Percentiles rank a stretch among this genome's conserved stretches.
Evolutionary conservation across 2,888 invertebrate species (phyloP).

Genomic region (Cataglyphis livida): DNA sequence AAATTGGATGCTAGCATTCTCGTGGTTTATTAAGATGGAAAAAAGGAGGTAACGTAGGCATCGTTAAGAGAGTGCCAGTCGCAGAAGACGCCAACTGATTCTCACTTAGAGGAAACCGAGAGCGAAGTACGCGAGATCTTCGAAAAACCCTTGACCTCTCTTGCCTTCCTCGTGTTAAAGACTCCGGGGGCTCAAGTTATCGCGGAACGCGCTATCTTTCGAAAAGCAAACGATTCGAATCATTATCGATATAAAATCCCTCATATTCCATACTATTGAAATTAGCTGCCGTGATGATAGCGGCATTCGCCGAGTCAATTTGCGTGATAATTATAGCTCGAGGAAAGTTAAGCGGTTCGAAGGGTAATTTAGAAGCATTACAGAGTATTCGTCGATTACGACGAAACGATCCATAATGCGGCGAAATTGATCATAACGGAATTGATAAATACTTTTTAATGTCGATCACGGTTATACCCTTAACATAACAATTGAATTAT

Average conservation of each 20-base stretch:
- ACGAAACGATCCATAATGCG: slow-evolving; percentile 17
- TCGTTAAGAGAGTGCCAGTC: slow-evolving; percentile 80
- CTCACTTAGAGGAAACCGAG: slow-evolving; percentile 24
- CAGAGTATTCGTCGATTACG: slow-evolving; percentile 42
- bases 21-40: slow-evolving; percentile 65
- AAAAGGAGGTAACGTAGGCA: slow-evolving; percentile 64
- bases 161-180: slow-evolving; percentile 11
- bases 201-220: background rate
- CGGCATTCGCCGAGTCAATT: slow-evolving; percentile 35
- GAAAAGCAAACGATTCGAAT: slow-evolving; percentile 7
- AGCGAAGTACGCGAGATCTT: slow-evolving; percentile 48
- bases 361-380: slow-evolving; percentile 33
- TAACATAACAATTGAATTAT: background rate
- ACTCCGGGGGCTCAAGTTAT: slow-evolving; percentile 4
- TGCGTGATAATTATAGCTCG: slow-evolving; percentile 47
- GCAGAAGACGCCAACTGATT: slow-evolving; percentile 70
- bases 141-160: slow-evolving; percentile 69
- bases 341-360: slow-evolving; percentile 30
- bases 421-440: slow-evolving; percentile 22
- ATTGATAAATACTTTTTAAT: slow-evolving; percentile 25
- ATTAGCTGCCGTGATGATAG: slow-evolving; percentile 24
- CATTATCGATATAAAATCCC: slow-evolving; percentile 38
- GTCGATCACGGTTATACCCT: background rate
- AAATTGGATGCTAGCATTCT: slow-evolving; percentile 78
- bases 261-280: slow-evolving; percentile 20